Evolutionary conservation across 2,113 vertebrate species (phyloP).

Genomic region (Bos taurus): DNA sequence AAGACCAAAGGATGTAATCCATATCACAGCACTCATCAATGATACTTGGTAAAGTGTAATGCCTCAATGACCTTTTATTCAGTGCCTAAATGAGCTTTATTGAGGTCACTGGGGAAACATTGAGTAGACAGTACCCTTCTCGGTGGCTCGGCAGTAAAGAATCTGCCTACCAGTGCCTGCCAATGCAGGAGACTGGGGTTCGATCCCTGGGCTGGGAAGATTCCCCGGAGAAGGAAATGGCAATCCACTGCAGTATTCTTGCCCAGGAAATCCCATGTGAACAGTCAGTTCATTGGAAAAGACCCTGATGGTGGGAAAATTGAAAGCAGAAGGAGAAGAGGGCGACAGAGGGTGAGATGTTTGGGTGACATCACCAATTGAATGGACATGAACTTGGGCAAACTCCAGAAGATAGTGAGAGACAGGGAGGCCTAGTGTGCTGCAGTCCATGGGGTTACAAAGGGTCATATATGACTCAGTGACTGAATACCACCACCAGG

Average conservation of each 20-base stretch:
- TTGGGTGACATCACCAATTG: not conserved
- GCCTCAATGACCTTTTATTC: not conserved
- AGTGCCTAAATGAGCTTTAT: not conserved
- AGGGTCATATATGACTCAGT: rapidly evolving
- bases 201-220: rapidly evolving
- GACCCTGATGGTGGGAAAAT: not conserved
- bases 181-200: not conserved
- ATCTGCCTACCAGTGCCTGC: not conserved
- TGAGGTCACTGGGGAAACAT: not conserved
- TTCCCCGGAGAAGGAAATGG: not conserved
- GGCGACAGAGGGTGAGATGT: not conserved
- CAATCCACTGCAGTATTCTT: not conserved
- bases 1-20: not conserved
- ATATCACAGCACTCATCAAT: not conserved
- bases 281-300: not conserved
- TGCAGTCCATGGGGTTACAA: not conserved
- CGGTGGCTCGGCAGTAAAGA: not conserved
- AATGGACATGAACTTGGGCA: not conserved
- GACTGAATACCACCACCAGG: not conserved
- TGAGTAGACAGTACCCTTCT: not conserved
- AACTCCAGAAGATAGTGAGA: not conserved
- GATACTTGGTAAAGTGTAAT: not conserved
- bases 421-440: not conserved
- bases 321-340: not conserved
- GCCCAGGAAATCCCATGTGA: not conserved